A percentile compares a stretch with the other conserved stretches of the same genome.
phyloP scores from a whole-genome alignment of 2,113 vertebrate genomes.

The Cercocebus atys region DNA sequence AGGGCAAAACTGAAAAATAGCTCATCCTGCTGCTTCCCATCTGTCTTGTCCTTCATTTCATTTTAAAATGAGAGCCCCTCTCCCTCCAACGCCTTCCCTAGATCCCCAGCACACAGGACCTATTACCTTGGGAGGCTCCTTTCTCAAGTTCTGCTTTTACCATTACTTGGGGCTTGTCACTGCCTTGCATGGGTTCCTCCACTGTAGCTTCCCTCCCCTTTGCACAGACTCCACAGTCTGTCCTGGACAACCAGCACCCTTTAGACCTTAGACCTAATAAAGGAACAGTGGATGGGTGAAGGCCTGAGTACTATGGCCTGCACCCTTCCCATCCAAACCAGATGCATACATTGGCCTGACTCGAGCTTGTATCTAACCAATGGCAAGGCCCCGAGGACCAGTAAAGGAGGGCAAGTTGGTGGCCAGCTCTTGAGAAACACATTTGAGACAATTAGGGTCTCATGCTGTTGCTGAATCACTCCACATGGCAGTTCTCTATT shows the following conservation, averaged over 20 bases:
- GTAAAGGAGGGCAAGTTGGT: not conserved
- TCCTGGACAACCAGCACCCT: not conserved
- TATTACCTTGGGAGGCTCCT: not conserved
- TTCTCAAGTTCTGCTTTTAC: not conserved
- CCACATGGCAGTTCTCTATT: not conserved
- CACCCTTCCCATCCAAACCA: not conserved
- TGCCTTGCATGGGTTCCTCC: fast-evolving
- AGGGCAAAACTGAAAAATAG: not conserved
- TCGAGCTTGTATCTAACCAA: not conserved
- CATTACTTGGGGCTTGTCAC: not conserved
- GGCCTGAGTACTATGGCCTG: not conserved
- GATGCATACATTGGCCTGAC: not conserved
- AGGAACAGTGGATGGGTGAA: not conserved
- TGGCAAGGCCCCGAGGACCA: not conserved
- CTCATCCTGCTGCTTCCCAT: not conserved
- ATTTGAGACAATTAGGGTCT: too few relatives aligned
- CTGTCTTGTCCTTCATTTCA: not conserved
- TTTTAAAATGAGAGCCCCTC: not conserved
- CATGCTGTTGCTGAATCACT: not conserved
- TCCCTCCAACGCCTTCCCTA: not conserved
- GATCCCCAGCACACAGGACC: too few relatives aligned
- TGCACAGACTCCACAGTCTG: not conserved
- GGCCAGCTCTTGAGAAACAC: not conserved
- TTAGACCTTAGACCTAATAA: not conserved
- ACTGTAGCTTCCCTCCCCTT: not conserved